phyloP scores from a whole-genome alignment of 1,140 invertebrate genomes.

The Pseudomyrmex cubaensis region DNA sequence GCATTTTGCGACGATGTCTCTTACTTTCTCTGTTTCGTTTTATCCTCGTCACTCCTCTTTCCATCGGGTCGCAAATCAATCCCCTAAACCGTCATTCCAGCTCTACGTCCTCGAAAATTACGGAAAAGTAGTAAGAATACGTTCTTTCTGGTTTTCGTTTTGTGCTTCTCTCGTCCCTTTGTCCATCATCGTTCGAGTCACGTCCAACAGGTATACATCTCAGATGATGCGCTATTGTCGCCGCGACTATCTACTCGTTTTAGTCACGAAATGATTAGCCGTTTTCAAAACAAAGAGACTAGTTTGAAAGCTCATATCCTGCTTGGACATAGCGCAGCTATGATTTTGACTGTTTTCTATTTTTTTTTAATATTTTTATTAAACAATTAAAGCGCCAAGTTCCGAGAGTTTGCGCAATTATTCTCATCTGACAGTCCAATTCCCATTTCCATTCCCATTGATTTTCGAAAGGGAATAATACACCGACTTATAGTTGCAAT shows the following conservation, averaged over 20 bases:
- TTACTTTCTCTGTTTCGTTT: conserved; percentile 28
- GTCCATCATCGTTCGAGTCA: neutral
- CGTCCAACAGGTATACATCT: conserved; percentile 63
- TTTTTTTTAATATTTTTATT: no score
- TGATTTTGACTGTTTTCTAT: no score
- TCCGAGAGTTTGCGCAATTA: neutral
- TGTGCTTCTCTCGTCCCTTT: neutral
- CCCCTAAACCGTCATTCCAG: conserved; percentile 69
- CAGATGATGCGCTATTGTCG: neutral
- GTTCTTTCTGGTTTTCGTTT: conserved; percentile 15
- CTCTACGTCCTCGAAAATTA: conserved; percentile 67
- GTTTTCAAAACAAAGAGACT: neutral
- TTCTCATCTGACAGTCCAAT: neutral
- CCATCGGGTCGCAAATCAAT: conserved; percentile 58
- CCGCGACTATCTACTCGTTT: conserved; percentile 23
- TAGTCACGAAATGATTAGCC: neutral
- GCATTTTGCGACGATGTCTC: conserved; percentile 64
- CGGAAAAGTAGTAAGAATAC: conserved; percentile 68
- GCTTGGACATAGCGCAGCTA: no score
- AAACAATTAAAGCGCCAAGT: neutral
- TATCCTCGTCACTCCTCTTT: conserved; percentile 32
- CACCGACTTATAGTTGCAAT: no score
- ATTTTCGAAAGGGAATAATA: neutral
- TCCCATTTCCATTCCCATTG: no score
- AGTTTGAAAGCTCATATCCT: no score